Conservation (phyloP, 2,113 vertebrate species). For the Helogale parvula region DNA sequence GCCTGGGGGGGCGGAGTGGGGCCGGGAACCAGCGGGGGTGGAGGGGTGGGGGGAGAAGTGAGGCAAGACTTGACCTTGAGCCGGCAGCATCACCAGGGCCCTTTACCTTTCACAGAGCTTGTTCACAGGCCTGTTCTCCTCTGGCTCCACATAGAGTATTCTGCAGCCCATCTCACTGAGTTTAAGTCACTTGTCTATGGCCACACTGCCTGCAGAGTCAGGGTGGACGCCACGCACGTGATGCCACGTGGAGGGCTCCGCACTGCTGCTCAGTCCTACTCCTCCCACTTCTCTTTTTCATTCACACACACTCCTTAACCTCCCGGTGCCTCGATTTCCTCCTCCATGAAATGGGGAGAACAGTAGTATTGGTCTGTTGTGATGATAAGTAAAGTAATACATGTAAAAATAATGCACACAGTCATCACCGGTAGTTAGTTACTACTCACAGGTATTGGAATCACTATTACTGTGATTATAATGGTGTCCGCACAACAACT, state of each 20-base stretch:
- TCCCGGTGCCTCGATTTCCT: not conserved
- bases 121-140: not conserved
- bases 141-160: not conserved
- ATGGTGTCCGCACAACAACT: not conserved
- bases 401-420: not conserved
- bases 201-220: not conserved
- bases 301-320: not conserved
- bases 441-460: not conserved
- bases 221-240: not conserved
- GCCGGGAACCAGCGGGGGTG: too few species aligned
- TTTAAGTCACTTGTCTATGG: fast-evolving
- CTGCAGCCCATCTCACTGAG: not conserved
- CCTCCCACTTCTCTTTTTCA: too few species aligned
- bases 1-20: not conserved
- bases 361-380: not conserved
- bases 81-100: not conserved
- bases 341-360: not conserved
- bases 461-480: not conserved
- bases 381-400: not conserved
- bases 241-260: fast-evolving
- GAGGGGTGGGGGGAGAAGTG: not conserved
- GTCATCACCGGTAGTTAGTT: not conserved
- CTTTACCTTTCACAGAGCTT: not conserved
- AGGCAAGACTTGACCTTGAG: not conserved
- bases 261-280: not conserved